These are phyloP conservation scores for Micronisus gabar DNA, from an alignment of 2,113 vertebrate species.

Conservation along the genomic window DNA sequence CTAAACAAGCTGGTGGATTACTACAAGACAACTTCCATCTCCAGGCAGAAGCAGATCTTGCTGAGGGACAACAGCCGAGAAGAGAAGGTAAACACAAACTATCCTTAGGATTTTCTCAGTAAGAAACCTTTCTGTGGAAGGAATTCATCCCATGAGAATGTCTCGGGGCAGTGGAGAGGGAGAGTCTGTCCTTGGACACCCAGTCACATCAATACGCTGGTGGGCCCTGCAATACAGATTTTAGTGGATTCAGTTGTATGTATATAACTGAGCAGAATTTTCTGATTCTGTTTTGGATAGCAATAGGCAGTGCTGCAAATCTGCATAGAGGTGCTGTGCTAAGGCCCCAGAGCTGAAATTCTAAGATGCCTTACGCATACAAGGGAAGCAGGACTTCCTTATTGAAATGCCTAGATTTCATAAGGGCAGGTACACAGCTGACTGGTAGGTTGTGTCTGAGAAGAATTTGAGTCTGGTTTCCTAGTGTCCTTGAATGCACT, in stretches of 20 bases:
- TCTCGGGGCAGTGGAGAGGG: accelerated
- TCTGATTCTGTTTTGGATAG: not conserved
- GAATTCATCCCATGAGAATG: not conserved
- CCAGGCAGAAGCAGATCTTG: constrained; percentile 87
- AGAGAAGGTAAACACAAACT: constrained; percentile 65
- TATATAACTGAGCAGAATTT: not conserved
- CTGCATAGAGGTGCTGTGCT: not conserved
- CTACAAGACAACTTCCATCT: constrained; percentile 89
- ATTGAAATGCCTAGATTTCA: not conserved
- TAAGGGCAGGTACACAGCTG: not conserved
- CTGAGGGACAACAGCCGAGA: constrained; percentile 78
- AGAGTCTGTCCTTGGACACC: not conserved
- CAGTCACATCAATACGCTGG: not conserved
- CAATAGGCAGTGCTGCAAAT: not conserved
- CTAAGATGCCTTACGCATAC: not conserved
- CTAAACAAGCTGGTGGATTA: constrained; percentile 94
- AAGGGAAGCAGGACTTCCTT: not conserved
- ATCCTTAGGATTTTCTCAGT: not conserved
- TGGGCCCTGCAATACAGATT: not conserved
- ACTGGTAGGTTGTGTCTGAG: not conserved
- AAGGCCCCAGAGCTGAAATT: not conserved
- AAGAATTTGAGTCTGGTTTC: not conserved
- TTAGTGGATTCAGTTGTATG: not conserved
- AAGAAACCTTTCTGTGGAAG: not conserved
- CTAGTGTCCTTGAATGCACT: not conserved